Evolutionary conservation across 1,140 invertebrate genomes (phyloP), one percentile per base, ranked within the genome.

Genomic region (Drosophila orosa): DNA sequence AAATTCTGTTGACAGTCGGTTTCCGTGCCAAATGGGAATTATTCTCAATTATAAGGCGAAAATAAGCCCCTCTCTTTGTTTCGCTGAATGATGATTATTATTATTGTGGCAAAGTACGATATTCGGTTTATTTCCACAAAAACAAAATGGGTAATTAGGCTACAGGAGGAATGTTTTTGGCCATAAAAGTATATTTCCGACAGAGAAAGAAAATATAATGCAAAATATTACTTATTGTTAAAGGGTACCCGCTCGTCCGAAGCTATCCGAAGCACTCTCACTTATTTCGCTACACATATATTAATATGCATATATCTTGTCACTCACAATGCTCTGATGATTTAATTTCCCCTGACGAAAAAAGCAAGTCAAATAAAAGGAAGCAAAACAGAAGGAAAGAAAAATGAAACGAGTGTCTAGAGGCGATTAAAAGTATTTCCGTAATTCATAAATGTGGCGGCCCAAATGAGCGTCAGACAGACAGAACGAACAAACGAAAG

Each of bases 281-380:
- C 17, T 33, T 33, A 33, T 50, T 33, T 50, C 17, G n/a, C 8
- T 40, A 33, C 39, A 31, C 7, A n/a, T 54, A 54, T 33, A 25
- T 35, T 22, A 55, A 62, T 55, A 40, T 50, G n/a, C 22, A 59
- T 44, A 66, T 69, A 66, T 66, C 60, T 74, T 90, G 85, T 80
- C 85, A 89, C 63, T 90, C 62, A 71, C 63, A 72, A 80, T 54
- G 56, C 62, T 52, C 68, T 63, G 84, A 87, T 87, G 73, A 87
- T 89, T 89, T 87, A 87, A 87, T 87, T 86, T 86, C 83, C 71
- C 74, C 73, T 72, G 57, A 81, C 75, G 63, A 73, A 66, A 68
- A 78, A 48, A 82, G 22, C 65, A 40, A 54, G 57, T 29, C 27
- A 74, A 78, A 56, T 35, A 69, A 57, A 67, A 58, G 15, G 27